Evolutionary conservation across 2,113 vertebrate species (phyloP), one percentile per base, ranked within the genome.

Genomic region (Bubo bubo): DNA sequence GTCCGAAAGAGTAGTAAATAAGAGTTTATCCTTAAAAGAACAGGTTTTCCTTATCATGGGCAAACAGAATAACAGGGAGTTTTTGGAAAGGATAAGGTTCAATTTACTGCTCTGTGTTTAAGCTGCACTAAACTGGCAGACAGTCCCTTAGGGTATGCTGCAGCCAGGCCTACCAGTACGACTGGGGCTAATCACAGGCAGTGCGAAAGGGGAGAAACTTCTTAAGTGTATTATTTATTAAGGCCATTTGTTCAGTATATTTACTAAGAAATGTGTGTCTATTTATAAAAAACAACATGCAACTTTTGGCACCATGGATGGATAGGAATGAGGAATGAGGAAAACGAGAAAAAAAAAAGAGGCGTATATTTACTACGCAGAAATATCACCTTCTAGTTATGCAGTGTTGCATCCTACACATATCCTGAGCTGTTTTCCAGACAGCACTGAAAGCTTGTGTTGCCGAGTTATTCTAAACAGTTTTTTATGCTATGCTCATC

Each of bases 1-100:
- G 20, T 81, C 73, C 35, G 43, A 71, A 90, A 63, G 23, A 72
- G 66, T 6, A 92, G 20, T 17, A 71, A 73, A 63, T 15, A 75
- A 9, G 18, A 39, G 39, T 82, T 90, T 82, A 79, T 82, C 53
- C 66, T 85, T 47, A 64, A 62, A 94, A 79, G n/a, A 92, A 56
- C 10, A 86, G 23, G 15, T 56, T 16, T 90, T 52, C 26, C 52
- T 88, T 96, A 85, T 90, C 92, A 79, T 75, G 30, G 34, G 62
- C 79, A 93, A 97, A 90, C 50, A 75, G 73, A 93, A 37, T 63
- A 67, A 37, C 47, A 95, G 71, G 88, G 90, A 90, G 91, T 60
- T 82, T 79, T 35, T 92, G 71, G 58, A 88, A 95, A 72, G 94
- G 79, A 49, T 90, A 95, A 95, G 86, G 94, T 92, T 88, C 82